Conservation (phyloP, 2,888 invertebrate genomes). For the Apamea monoglypha region DNA sequence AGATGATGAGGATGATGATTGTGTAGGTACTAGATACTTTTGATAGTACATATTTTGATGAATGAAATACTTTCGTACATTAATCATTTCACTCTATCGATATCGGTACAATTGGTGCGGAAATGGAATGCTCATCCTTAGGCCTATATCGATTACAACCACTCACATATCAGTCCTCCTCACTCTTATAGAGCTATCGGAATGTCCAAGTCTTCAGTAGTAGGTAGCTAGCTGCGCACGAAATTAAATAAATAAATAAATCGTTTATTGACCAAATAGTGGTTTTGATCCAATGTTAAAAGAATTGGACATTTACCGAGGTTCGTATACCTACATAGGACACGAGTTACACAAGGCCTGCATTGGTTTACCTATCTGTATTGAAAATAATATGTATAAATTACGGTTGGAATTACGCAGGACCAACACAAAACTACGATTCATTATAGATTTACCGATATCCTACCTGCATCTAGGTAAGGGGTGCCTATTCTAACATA, state of each 20-base stretch:
- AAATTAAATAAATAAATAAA: too few relatives aligned
- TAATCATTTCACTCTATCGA: neutral
- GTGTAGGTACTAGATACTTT: neutral
- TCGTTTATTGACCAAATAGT: too few relatives aligned
- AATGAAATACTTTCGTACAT: neutral
- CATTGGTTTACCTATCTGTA: neutral
- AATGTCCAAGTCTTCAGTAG: neutral
- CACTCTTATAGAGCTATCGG: neutral
- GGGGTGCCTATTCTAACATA: slow-evolving; percentile 72
- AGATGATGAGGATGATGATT: neutral
- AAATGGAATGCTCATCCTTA: neutral
- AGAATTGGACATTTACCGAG: too few relatives aligned
- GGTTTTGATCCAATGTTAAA: too few relatives aligned
- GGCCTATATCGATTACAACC: too few relatives aligned
- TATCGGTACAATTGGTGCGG: neutral
- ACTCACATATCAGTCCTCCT: neutral
- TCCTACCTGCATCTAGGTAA: slow-evolving; percentile 14
- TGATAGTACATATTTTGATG: neutral
- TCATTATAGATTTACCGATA: neutral
- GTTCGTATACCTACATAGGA: neutral
- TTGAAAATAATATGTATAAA: neutral
- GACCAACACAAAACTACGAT: neutral
- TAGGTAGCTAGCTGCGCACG: neutral
- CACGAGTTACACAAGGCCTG: too few relatives aligned
- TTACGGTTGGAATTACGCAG: neutral